Conservation (phyloP, 2,113 vertebrate genomes). For the Macquaria ambigua region DNA sequence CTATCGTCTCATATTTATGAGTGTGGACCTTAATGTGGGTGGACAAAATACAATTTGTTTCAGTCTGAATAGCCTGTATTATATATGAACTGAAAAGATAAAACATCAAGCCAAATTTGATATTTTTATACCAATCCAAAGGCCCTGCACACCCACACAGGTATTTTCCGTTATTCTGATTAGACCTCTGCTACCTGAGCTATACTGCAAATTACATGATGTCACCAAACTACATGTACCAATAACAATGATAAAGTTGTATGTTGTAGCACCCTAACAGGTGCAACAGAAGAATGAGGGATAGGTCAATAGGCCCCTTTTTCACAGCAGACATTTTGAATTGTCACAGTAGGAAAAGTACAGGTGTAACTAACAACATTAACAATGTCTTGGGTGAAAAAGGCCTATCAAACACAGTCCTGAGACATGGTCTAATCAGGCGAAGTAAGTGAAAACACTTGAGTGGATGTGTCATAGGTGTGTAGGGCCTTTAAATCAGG, state of each 20-base stretch:
- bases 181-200: neutral
- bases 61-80: neutral
- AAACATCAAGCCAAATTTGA: neutral
- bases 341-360: neutral
- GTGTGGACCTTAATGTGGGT: neutral
- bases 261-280: neutral
- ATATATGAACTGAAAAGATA: neutral
- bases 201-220: neutral
- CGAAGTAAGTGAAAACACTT: neutral
- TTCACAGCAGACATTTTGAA: neutral
- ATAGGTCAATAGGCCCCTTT: neutral
- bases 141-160: neutral
- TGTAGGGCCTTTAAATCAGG: neutral
- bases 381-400: neutral
- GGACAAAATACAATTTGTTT: neutral
- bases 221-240: neutral
- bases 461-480: neutral
- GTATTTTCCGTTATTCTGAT: no score
- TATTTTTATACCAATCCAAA: neutral
- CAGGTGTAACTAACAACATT: neutral
- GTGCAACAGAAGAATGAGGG: neutral
- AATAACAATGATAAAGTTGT: neutral
- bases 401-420: neutral
- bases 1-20: neutral
- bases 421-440: neutral